Conservation (phyloP, 2,797 vertebrate genomes). For the Potorous gilbertii region DNA sequence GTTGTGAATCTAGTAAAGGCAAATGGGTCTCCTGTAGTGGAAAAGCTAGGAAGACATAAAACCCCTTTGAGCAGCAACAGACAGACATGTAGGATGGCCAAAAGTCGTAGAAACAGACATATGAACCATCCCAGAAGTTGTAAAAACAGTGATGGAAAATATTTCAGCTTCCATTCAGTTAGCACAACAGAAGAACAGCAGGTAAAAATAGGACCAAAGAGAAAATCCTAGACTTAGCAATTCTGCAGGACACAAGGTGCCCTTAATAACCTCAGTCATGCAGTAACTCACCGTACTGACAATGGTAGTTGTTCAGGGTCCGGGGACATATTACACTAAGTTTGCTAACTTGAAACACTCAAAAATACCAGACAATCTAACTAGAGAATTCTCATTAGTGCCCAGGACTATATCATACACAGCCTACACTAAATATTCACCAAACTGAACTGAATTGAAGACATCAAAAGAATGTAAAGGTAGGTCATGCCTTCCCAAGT, state of each 20-base stretch:
- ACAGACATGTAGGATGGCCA: neutral
- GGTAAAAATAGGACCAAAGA: neutral
- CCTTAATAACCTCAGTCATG: neutral
- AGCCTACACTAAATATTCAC: neutral
- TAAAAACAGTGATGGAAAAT: neutral
- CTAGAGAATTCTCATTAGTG: neutral
- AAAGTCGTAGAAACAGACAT: accelerated
- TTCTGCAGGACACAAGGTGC: neutral
- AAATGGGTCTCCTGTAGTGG: accelerated
- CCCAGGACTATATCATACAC: neutral
- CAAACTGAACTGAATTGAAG: neutral
- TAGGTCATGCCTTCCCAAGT: neutral
- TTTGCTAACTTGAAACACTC: neutral
- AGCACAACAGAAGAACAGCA: neutral
- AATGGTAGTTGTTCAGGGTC: neutral
- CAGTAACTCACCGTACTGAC: neutral
- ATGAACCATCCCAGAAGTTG: neutral
- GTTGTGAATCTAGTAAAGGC: neutral
- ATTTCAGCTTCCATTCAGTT: neutral
- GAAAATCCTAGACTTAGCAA: neutral
- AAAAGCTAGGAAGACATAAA: neutral
- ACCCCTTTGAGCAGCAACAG: neutral
- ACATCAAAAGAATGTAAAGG: neutral
- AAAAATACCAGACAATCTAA: neutral
- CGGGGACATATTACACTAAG: neutral